Base-by-base conservation (phyloP, 2,888 invertebrate genomes). In the Allolobophora icterica region DNA sequence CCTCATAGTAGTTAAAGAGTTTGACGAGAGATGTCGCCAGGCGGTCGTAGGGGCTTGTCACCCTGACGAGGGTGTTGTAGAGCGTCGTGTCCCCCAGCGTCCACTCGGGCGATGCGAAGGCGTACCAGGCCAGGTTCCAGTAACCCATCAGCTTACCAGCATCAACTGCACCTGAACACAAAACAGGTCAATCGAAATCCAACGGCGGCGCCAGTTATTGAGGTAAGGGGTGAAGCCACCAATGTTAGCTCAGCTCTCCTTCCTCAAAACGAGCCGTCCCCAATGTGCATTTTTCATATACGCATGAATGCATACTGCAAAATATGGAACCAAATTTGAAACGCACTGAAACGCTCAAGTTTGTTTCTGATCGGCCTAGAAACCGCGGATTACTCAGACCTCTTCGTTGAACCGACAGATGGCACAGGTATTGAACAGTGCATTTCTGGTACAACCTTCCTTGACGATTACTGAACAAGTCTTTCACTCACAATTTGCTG, bases 21-120 rank as follows among this genome's bases (percentile, higher is more conserved):
- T 90, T 90, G n/a, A 92, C 91, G 40, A 92, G 52, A 42, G 91
- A 91, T 58, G 71, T 91, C 13, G 91, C 92, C 33, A 92, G 58
- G 24, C 91, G 89, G 52, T 91, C 91, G 89, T 91, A 92, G 35
- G 91, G 91, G 87, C 91, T 90, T 89, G 90, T 91, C 17, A 92
- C 89, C 35, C 92, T 90, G 52, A 92, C 91, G 34, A 92, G 90
- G 24, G 92, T 92, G 91, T 91, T 92, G 92, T 92, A 92, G 30
- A 91, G 84, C 1, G 42, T 89, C 30, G 89, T 91, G 90, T 92
- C 89, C 4, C 90, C 91, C 17, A 92, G 90, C 21, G 90, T 83
- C 19, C 34, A 83, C 42, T 92, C 91, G 19, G 92, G 90, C 4
- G 91, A 91, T 15, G 91, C 92, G 89, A 91, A 91, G n/a, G 92